Conservation (phyloP, 2,797 vertebrate genomes). For the Gymnothorax javanicus region DNA sequence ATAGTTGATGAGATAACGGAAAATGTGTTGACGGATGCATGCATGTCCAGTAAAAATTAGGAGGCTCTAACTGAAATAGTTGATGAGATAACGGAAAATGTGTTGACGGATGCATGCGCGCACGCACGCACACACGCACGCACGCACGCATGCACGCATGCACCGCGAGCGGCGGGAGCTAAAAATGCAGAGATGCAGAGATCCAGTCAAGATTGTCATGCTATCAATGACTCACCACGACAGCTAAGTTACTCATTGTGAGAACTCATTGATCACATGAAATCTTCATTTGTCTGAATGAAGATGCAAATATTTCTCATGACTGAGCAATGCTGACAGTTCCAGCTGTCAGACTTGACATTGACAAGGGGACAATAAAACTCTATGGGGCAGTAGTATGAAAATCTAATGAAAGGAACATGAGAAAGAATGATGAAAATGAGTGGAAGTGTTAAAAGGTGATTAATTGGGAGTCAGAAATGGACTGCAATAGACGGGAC, state of each 20-base stretch:
- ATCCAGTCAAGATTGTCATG: background rate
- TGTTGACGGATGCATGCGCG: no score
- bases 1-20: no score
- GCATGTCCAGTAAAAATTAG: no score
- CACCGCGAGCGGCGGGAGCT: no score
- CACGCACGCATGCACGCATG: no score
- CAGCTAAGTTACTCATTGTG: background rate
- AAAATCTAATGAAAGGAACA: no score
- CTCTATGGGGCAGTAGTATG: background rate
- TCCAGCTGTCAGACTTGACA: background rate
- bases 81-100: no score
- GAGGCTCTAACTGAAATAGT: no score
- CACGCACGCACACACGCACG: no score
- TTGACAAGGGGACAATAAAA: background rate
- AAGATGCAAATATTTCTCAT: background rate
- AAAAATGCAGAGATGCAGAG: no score
- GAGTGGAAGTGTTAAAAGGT: no score
- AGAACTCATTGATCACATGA: background rate
- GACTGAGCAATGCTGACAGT: background rate
- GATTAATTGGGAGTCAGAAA: background rate
- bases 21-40: no score
- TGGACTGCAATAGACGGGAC: background rate
- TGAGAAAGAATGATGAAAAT: background rate
- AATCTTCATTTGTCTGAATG: background rate
- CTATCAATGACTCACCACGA: background rate